These are phyloP conservation scores for Cryptotermes secundus DNA, from an alignment of 1,140 invertebrate species.

Conservation along the genomic window DNA sequence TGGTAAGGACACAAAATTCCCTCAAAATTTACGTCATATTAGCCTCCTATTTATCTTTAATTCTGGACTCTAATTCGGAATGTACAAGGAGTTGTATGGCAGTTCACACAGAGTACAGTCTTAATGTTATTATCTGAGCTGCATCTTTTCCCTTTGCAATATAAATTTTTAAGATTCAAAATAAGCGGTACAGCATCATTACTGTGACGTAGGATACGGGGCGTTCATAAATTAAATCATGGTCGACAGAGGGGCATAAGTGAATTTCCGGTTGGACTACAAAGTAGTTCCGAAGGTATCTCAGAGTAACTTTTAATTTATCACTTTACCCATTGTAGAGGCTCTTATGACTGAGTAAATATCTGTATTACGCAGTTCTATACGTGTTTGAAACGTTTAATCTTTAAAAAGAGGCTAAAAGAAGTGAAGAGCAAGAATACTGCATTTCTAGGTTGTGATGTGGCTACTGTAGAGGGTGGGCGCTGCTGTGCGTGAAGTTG, in stretches of 20 bases:
- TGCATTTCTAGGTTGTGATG: slow-evolving; percentile 27
- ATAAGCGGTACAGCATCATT: neutral
- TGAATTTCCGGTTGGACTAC: slow-evolving; percentile 28
- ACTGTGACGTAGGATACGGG: slow-evolving; percentile 22
- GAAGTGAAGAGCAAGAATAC: neutral
- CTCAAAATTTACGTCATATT: too few species aligned
- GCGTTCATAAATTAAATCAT: slow-evolving; percentile 22
- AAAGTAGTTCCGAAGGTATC: slow-evolving; percentile 26
- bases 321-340: too few species aligned
- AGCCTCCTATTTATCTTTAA: too few species aligned
- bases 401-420: neutral
- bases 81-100: too few species aligned
- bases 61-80: too few species aligned
- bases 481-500: slow-evolving; percentile 32
- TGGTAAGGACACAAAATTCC: too few species aligned
- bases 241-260: slow-evolving; percentile 12
- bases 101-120: too few species aligned
- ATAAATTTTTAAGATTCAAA: neutral
- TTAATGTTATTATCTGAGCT: too few species aligned
- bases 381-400: neutral
- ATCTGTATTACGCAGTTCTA: neutral
- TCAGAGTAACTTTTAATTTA: neutral
- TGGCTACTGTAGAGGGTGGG: slow-evolving; percentile 32
- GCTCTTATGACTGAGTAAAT: neutral
- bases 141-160: too few species aligned